Base-by-base conservation (phyloP, 2,797 vertebrate genomes). In the Gymnopithys bicolor region DNA sequence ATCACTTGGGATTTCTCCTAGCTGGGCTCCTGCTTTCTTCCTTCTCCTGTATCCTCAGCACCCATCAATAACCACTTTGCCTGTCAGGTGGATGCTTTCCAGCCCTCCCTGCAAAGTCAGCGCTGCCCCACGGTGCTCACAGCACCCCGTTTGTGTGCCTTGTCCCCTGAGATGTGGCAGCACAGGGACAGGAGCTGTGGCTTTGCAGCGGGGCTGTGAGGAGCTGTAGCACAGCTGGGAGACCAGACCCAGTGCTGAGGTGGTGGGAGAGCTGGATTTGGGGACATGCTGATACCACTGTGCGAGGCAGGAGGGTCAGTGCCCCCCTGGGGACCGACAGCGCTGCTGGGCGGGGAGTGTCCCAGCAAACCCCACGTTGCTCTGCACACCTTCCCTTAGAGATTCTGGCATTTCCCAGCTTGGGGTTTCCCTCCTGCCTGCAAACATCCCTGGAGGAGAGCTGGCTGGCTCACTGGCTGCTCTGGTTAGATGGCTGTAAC, bases 51-150 rank as follows among this genome's bases (percentile, higher is more conserved):
- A 28, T 84, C 82, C 58, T 89, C 84, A 84, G 92, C 75, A n/a
- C 49, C 59, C 86, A 75, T 92, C 60, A 67, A 35, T 96, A 93
- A 95, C 97, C 96, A 86, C 97, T 96, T 98, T 97, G 97, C 97
- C 97, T 97, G 75, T 97, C 52, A 94, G 97, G 63, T 59, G 71
- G 73, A 25, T 46, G n/a, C 25, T 62, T 56, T 69, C 78, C 67
- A 13, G 48, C 22, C 78, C 80, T 45, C 52, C 73, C 77, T 87
- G 58, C 70, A 9, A 37, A 89, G 39, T 60, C 56, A 77, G 83
- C 37, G 59, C 51, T 37, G 55, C 22, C 3, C 18, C 10, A 0
- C 1, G 4, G 52, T 70, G 62, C 25, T 51, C 14, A 2, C 48
- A 35, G 85, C 53, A 9, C 19, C 30, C 11, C 1, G 0, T 8